These are phyloP conservation scores for Lasioglossum malachurum DNA, from an alignment of 2,888 invertebrate species.

Conservation along the genomic window DNA sequence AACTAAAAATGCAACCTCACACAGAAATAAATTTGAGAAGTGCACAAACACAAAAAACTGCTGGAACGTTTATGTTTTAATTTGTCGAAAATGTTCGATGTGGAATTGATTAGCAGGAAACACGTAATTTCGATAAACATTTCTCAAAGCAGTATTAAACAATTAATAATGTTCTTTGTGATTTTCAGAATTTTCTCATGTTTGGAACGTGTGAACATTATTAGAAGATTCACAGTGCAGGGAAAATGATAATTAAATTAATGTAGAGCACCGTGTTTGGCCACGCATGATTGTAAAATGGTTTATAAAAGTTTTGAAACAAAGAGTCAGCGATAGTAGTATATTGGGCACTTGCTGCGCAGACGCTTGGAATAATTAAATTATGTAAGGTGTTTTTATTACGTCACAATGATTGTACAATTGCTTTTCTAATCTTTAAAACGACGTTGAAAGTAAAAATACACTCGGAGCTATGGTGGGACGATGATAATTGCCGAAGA, in stretches of 20 bases:
- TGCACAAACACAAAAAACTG: no score
- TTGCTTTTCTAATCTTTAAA: not conserved
- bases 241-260: not conserved
- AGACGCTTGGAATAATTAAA: not conserved
- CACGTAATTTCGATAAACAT: not conserved
- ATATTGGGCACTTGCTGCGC: not conserved
- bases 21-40: not conserved
- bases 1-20: not conserved
- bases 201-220: not conserved
- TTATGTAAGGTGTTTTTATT: not conserved
- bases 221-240: not conserved
- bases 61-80: no score
- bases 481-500: not conserved
- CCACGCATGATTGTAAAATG: not conserved
- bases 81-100: not conserved
- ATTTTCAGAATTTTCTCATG: not conserved
- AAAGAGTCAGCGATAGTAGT: not conserved
- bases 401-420: slow-evolving; percentile 6
- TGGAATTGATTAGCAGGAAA: not conserved
- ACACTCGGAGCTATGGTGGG: not conserved
- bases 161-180: no score
- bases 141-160: no score
- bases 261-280: not conserved
- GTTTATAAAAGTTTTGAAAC: not conserved
- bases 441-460: slow-evolving; percentile 1